phyloP scores from a whole-genome alignment of 2,797 vertebrate species.

The Menidia menidia region DNA sequence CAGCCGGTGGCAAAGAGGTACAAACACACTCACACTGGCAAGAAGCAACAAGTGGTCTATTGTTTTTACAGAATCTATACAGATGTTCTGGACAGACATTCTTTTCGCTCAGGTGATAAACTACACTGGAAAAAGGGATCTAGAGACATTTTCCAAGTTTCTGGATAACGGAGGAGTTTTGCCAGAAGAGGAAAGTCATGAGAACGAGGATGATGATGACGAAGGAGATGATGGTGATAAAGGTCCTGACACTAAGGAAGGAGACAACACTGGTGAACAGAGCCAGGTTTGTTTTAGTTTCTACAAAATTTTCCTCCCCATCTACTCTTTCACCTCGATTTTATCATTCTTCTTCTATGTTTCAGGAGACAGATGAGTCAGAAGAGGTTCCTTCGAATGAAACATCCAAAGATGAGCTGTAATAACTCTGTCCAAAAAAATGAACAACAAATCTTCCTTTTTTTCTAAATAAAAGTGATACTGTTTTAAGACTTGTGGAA shows the following conservation, averaged over 20 bases:
- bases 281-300: constrained; percentile 48
- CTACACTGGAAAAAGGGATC: constrained; percentile 83
- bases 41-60: no score
- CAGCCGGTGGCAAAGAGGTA: constrained; percentile 87
- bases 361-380: constrained; percentile 56
- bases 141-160: constrained; percentile 91
- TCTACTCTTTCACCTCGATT: not conserved
- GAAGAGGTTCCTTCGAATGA: constrained; percentile 45
- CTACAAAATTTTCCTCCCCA: not conserved
- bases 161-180: constrained; percentile 87
- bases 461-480: constrained; percentile 67
- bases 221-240: constrained; percentile 10
- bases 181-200: constrained; percentile 66
- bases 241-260: not conserved
- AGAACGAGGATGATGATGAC: constrained; percentile 48
- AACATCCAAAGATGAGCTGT: constrained; percentile 81
- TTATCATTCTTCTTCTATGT: constrained; percentile 8
- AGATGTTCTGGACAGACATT: not conserved
- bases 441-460: constrained; percentile 46
- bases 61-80: not conserved
- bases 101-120: constrained; percentile 80
- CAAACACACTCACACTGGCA: not conserved
- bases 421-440: constrained; percentile 48
- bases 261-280: not conserved
- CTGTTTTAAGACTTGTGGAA: constrained; percentile 9